Evolutionary conservation across 2,113 vertebrate species (phyloP).

Genomic region (Tonatia bakeri): DNA sequence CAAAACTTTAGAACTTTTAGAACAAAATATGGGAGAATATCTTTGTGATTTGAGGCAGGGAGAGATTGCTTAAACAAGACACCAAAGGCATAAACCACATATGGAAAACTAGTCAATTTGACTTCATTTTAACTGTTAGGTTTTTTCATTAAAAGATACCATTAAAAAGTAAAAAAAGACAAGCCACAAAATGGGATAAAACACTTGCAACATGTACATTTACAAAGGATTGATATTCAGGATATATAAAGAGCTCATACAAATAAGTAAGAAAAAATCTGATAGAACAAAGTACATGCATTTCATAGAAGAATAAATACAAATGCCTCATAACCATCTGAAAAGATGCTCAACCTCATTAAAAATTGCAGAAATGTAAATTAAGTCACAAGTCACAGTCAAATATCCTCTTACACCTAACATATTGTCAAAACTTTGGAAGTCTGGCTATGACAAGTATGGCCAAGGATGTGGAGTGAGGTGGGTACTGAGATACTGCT

Average conservation of each 20-base stretch:
- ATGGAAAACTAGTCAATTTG: background rate
- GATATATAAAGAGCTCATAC: background rate
- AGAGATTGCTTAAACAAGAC: background rate
- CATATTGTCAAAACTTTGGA: background rate
- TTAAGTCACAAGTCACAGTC: background rate
- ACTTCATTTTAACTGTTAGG: background rate
- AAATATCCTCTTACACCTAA: background rate
- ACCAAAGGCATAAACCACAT: background rate
- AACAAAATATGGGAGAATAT: background rate
- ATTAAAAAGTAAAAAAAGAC: background rate
- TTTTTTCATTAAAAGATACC: background rate
- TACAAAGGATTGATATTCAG: background rate
- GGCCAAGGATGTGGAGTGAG: background rate
- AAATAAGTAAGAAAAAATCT: background rate
- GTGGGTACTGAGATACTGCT: background rate
- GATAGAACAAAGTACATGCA: background rate
- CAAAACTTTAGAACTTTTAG: conserved; percentile 1
- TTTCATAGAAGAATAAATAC: background rate
- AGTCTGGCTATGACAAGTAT: background rate
- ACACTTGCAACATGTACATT: background rate
- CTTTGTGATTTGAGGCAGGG: background rate
- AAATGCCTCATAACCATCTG: background rate
- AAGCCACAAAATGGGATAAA: background rate
- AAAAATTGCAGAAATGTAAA: conserved; percentile 7
- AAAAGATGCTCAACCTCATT: background rate